Conservation (phyloP, 2,888 invertebrate genomes). For the Phasia obesa region DNA sequence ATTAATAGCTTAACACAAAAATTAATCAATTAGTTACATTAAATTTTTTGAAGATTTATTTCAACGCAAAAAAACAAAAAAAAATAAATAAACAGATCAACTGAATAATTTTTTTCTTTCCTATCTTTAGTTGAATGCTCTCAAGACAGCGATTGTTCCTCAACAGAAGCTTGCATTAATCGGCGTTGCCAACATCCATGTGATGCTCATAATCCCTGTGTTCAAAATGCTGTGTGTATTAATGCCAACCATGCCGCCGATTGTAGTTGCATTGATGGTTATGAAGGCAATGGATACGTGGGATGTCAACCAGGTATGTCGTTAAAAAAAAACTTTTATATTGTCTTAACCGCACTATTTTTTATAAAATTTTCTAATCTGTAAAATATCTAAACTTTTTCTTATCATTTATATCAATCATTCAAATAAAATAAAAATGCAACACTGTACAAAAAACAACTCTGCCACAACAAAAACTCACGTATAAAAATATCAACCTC, state of each 20-base stretch:
- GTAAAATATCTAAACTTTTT: slow-evolving; percentile 56
- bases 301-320: slow-evolving; percentile 89
- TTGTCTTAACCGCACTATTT: slow-evolving; percentile 32
- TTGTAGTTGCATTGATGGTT: slow-evolving; percentile 93
- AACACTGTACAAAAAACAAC: slow-evolving; percentile 79
- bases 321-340: not conserved
- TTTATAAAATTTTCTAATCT: slow-evolving; percentile 56
- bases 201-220: slow-evolving; percentile 92
- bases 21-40: slow-evolving; percentile 50
- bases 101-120: not conserved
- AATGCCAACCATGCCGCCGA: slow-evolving; percentile 94
- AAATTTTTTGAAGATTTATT: not conserved
- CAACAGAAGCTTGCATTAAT: slow-evolving; percentile 93
- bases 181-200: slow-evolving; percentile 94
- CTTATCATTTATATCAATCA: slow-evolving; percentile 48
- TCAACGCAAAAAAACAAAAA: not conserved
- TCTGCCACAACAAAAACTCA: slow-evolving; percentile 63
- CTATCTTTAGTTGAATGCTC: slow-evolving; percentile 89
- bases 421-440: slow-evolving; percentile 40
- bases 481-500: slow-evolving; percentile 54
- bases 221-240: slow-evolving; percentile 91
- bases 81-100: not conserved
- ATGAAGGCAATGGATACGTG: slow-evolving; percentile 92
- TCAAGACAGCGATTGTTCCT: slow-evolving; percentile 91
- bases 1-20: slow-evolving; percentile 42